Percentiles rank a stretch among this genome's conserved stretches.
Conservation (phyloP, 2,888 invertebrate species). For the Rhingia rostrata region DNA sequence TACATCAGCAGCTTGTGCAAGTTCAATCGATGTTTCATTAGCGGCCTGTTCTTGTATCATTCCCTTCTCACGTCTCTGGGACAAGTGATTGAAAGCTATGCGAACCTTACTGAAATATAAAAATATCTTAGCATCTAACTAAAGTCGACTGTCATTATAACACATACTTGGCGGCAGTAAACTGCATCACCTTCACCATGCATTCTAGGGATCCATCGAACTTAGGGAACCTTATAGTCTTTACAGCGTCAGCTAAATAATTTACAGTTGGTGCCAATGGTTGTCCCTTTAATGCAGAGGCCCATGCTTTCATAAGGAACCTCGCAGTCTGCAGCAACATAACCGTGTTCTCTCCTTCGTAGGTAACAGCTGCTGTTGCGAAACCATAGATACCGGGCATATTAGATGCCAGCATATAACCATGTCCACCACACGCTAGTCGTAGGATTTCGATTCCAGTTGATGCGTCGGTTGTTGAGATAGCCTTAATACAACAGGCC, state of each 20-base stretch:
- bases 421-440: slow-evolving; percentile 96
- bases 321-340: slow-evolving; percentile 94
- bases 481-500: slow-evolving; percentile 94
- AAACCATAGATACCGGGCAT: slow-evolving; percentile 92
- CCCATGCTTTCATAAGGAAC: slow-evolving; percentile 91
- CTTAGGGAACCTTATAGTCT: slow-evolving; percentile 66
- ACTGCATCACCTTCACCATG: slow-evolving; percentile 82
- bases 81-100: slow-evolving; percentile 87
- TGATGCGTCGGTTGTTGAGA: slow-evolving; percentile 89
- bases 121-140: background rate
- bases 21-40: slow-evolving; percentile 92
- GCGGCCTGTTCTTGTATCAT: slow-evolving; percentile 89
- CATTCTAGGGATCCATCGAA: slow-evolving; percentile 77
- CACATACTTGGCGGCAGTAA: slow-evolving; percentile 82
- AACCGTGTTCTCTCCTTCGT: slow-evolving; percentile 98
- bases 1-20: slow-evolving; percentile 91
- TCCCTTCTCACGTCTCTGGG: slow-evolving; percentile 86
- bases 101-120: slow-evolving; percentile 86
- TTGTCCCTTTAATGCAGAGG: slow-evolving; percentile 85
- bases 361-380: slow-evolving; percentile 94
- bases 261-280: slow-evolving; percentile 87
- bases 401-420: slow-evolving; percentile 93
- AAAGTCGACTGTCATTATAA: background rate
- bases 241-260: slow-evolving; percentile 84
- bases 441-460: slow-evolving; percentile 92